Percentiles rank a stretch among this genome's conserved stretches.
phyloP scores from a whole-genome alignment of 2,797 vertebrate species.

The Phrynocephalus guinanensis region DNA sequence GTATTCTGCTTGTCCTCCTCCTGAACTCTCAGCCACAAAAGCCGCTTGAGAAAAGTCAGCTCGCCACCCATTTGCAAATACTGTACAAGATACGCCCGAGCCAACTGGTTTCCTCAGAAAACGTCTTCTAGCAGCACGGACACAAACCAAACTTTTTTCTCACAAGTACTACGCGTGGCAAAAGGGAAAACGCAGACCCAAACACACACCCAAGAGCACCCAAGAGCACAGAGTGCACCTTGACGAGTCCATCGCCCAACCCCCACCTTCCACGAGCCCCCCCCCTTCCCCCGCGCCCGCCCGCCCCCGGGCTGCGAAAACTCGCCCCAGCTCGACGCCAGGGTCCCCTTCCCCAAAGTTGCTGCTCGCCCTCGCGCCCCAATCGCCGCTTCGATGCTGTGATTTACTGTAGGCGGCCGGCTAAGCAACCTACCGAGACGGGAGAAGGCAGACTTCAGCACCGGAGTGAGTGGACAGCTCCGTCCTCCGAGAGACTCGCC shows the following conservation, averaged over 20 bases:
- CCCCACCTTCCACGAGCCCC: no score
- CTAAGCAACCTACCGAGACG: slow-evolving; percentile 65
- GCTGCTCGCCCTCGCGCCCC: neutral
- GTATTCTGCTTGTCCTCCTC: slow-evolving; percentile 69
- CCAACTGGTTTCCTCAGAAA: neutral
- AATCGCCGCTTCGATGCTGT: slow-evolving; percentile 5
- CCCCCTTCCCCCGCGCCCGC: no score
- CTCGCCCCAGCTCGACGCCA: slow-evolving; percentile 48
- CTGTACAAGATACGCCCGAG: neutral
- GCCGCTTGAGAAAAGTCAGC: slow-evolving; percentile 72
- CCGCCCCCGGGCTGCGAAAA: slow-evolving; percentile 34
- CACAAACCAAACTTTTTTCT: slow-evolving; percentile 26
- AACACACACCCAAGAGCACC: no score
- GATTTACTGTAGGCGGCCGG: neutral
- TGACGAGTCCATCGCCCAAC: slow-evolving; percentile 28
- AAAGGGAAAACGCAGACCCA: neutral
- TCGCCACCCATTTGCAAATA: neutral
- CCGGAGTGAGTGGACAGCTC: slow-evolving; percentile 76
- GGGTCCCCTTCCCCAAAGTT: slow-evolving; percentile 27
- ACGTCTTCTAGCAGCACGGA: neutral
- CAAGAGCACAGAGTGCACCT: slow-evolving; percentile 39
- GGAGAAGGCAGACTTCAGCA: slow-evolving; percentile 72
- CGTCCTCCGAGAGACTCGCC: slow-evolving; percentile 30
- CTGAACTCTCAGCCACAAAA: slow-evolving; percentile 73
- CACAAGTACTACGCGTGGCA: neutral